Conservation (phyloP, 1,140 invertebrate species). For the Pemphigus obesinymphae region DNA sequence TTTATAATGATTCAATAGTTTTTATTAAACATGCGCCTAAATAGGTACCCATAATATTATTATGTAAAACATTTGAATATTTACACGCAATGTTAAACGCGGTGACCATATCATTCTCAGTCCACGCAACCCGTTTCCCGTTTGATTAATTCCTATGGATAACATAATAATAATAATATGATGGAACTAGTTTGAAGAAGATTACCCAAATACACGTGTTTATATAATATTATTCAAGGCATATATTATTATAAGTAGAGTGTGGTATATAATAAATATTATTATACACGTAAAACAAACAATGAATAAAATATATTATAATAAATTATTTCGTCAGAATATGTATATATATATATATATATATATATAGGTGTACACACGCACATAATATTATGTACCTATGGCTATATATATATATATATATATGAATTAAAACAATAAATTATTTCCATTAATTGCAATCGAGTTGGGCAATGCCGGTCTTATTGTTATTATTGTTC, state of each 20-base stretch:
- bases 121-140: background rate
- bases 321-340: background rate
- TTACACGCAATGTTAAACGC: background rate
- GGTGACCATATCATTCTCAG: background rate
- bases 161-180: too few species aligned
- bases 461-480: background rate
- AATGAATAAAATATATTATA: background rate
- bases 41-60: too few species aligned
- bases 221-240: background rate
- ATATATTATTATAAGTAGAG: background rate
- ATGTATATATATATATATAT: too few species aligned
- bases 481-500: background rate
- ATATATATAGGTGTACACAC: too few species aligned
- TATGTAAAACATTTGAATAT: background rate
- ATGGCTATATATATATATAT: too few species aligned
- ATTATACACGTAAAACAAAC: background rate
- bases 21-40: too few species aligned
- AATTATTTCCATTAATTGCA: background rate
- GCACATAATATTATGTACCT: too few species aligned
- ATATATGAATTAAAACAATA: conserved; percentile 21
- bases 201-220: background rate
- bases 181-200: conserved; percentile 2
- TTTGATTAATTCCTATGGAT: conserved; percentile 6
- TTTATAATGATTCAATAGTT: too few species aligned
- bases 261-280: too few species aligned